phyloP scores from a whole-genome alignment of 2,888 invertebrate species.

The Linnaemya tessellans region DNA sequence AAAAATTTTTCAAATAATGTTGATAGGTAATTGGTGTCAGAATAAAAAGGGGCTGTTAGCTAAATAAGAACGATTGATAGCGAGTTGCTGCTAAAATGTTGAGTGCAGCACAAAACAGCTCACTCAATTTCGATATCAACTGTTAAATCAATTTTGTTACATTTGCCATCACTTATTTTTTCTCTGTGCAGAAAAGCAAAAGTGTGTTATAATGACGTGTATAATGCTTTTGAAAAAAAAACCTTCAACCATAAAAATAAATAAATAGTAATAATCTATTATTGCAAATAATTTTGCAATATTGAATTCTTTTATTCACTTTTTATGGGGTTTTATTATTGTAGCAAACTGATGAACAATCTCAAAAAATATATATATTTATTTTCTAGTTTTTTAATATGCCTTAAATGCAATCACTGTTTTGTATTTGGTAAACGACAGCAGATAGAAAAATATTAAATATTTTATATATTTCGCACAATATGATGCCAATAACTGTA shows the following conservation, averaged over 20 bases:
- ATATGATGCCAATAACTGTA: neutral
- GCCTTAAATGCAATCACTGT: neutral
- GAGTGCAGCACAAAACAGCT: too few relatives aligned
- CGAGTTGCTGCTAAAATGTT: too few relatives aligned
- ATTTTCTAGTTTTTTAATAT: neutral
- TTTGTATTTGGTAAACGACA: neutral
- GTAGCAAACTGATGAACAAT: neutral
- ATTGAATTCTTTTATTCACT: neutral
- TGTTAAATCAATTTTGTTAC: too few relatives aligned
- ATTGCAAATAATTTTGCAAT: conserved; percentile 14
- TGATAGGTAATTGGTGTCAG: too few relatives aligned
- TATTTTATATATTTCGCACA: neutral
- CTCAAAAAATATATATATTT: neutral
- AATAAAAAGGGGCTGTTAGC: too few relatives aligned
- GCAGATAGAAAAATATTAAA: neutral
- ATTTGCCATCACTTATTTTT: too few relatives aligned
- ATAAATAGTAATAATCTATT: neutral
- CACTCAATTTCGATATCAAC: too few relatives aligned
- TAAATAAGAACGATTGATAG: too few relatives aligned
- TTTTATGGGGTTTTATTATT: too few relatives aligned
- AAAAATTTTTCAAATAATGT: too few relatives aligned
- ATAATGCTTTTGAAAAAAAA: neutral
- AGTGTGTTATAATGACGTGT: neutral
- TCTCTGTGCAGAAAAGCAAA: conserved; percentile 9
- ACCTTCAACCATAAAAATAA: neutral